Conservation (phyloP, 2,113 vertebrate genomes). For the Mobula birostris region DNA sequence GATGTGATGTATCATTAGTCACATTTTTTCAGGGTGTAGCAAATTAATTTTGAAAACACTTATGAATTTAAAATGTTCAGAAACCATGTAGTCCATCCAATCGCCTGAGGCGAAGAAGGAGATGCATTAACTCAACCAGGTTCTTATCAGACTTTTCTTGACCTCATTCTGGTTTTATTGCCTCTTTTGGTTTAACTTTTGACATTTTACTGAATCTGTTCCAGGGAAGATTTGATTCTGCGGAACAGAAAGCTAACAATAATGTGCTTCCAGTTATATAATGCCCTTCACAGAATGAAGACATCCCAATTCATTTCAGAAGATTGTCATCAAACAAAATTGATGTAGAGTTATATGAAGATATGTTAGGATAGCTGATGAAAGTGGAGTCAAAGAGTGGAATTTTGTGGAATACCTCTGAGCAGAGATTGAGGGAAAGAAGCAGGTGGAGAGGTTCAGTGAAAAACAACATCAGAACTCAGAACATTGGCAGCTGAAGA, state of each 20-base stretch:
- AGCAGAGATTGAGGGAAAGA: too few species aligned
- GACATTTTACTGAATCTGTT: conserved; percentile 6
- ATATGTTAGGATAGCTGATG: too few species aligned
- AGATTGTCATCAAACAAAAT: too few species aligned
- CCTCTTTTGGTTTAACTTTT: conserved; percentile 4
- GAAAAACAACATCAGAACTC: too few species aligned
- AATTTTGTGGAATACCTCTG: too few species aligned
- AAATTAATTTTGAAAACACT: conserved; percentile 31
- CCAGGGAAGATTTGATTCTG: conserved; percentile 6
- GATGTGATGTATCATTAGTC: conserved; percentile 34
- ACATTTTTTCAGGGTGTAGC: conserved; percentile 17
- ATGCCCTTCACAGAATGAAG: too few species aligned
- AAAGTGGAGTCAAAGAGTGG: too few species aligned
- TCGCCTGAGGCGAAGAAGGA: conserved; percentile 8
- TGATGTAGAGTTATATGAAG: too few species aligned
- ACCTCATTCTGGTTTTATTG: conserved; percentile 7
- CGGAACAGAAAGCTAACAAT: neutral
- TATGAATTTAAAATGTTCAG: conserved; percentile 31
- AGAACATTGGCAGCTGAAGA: too few species aligned
- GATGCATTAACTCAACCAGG: neutral
- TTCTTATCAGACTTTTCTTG: neutral
- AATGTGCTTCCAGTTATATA: too few species aligned
- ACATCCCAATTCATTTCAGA: too few species aligned
- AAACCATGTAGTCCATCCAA: neutral
- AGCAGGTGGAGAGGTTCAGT: too few species aligned